Evolutionary conservation across 2,888 invertebrate species (phyloP), one percentile per base, ranked within the genome.

Genomic region (Lasioglossum marginatum): DNA sequence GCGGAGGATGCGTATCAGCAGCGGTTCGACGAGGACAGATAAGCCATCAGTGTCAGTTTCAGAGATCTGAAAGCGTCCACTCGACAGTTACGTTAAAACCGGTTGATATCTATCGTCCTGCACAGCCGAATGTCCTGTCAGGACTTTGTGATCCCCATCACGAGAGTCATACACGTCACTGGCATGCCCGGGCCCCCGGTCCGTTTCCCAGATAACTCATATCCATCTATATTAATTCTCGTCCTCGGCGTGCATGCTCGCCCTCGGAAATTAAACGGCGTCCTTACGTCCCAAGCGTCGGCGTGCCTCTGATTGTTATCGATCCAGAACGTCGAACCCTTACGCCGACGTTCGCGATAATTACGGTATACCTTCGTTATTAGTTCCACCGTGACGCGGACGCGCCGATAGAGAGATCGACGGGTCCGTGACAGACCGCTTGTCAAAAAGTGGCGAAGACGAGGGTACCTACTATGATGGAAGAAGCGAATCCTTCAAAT

Each of bases 41-140:
- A 93, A 91, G 91, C 93, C 92, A 93, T 94, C 94, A 94, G 92
- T 92, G 94, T 94, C 94, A 94, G 92, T 92, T 92, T 91, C 94
- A 94, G 93, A 92, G 91, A 91, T 88, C 88, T 82, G 87, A 91
- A 92, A 90, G 89, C 92, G 91, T 93, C 92, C 93, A 92, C 93
- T 94, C 91, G 92, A 93, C 92, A 93, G 92, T 93, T 92, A 93
- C 93, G 93, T 92, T 93, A 92, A 94, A 94, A 91, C 92, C 92
- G 91, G 91, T 92, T 92, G 93, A 93, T 94, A 92, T 93, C 93
- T 90, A 93, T 93, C 93, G 92, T 89, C 87, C 91, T 88, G 88
- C 87, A 81, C 86, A 86, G 86, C 87, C 92, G 90, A 92, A 93
- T 92, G 92, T 93, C 91, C 93, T 91, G 92, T 93, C 92, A 91